These are phyloP conservation scores for Harmothoe impar DNA, from an alignment of 2,888 invertebrate species.

Conservation along the genomic window DNA sequence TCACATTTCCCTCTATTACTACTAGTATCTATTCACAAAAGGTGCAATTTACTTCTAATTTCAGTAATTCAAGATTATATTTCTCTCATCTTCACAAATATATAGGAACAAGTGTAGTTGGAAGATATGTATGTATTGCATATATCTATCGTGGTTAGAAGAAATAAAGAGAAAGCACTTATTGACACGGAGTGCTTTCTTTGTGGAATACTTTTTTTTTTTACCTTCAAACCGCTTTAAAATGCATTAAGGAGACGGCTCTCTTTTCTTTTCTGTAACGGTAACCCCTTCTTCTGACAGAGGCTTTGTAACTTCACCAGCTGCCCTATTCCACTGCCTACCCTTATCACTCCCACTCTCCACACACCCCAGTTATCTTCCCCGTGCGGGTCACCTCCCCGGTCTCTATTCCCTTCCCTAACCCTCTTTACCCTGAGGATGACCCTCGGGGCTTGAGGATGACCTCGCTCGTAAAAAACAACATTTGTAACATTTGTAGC, in stretches of 20 bases:
- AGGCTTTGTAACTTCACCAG: slow-evolving; percentile 1
- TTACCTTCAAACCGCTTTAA: background rate
- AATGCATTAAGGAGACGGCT: background rate
- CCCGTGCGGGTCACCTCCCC: slow-evolving; percentile 8
- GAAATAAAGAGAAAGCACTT: slow-evolving; percentile 29
- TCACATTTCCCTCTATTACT: background rate
- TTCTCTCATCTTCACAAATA: too few species aligned
- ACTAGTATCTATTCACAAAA: background rate
- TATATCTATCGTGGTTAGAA: background rate
- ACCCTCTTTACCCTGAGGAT: background rate
- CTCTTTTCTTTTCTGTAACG: slow-evolving; percentile 32
- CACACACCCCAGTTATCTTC: slow-evolving; percentile 40
- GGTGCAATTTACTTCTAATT: too few species aligned
- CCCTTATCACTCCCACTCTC: slow-evolving; percentile 39
- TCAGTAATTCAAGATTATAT: too few species aligned
- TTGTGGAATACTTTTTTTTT: background rate
- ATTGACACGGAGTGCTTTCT: background rate
- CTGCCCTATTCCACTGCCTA: background rate
- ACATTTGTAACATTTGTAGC: slow-evolving; percentile 58
- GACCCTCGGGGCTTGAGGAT: background rate
- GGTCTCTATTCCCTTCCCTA: background rate
- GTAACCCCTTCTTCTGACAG: background rate
- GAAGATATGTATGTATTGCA: too few species aligned
- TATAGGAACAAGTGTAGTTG: too few species aligned
- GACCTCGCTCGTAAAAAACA: slow-evolving; percentile 52